Evolutionary conservation across 2,888 invertebrate species (phyloP).

Genomic region (Drosophila pseudotakahashii): DNA sequence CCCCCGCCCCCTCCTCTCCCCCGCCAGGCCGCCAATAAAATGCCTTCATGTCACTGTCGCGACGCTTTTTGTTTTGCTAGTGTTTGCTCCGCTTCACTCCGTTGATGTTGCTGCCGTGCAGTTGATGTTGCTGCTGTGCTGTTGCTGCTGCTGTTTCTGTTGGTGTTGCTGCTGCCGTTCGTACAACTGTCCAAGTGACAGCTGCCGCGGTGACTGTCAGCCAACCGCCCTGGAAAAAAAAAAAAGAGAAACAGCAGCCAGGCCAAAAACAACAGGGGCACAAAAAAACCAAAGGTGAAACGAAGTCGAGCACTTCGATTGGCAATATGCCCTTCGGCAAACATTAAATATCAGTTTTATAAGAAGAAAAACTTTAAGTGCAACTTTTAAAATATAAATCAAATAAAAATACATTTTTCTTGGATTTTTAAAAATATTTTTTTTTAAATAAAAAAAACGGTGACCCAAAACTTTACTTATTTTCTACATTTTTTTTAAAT

Average conservation of each 20-base stretch:
- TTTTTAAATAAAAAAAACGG: too few relatives aligned
- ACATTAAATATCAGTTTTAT: neutral
- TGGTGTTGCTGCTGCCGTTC: constrained; percentile 53
- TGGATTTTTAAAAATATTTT: too few relatives aligned
- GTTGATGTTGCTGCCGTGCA: constrained; percentile 23
- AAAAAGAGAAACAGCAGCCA: constrained; percentile 1
- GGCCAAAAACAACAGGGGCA: constrained; percentile 37
- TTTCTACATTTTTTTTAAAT: too few relatives aligned
- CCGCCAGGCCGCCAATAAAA: constrained; percentile 18
- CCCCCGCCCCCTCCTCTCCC: too few relatives aligned
- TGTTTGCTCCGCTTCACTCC: constrained; percentile 70
- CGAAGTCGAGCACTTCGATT: neutral
- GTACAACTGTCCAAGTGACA: constrained; percentile 80
- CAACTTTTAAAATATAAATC: neutral
- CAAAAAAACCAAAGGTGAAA: constrained; percentile 27
- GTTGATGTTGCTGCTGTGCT: constrained; percentile 34
- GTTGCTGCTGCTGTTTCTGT: constrained; percentile 16
- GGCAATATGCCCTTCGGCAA: constrained; percentile 1
- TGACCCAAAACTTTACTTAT: too few relatives aligned
- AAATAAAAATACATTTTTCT: too few relatives aligned
- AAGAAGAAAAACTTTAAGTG: neutral
- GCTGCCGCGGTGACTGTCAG: constrained; percentile 77
- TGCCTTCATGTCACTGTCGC: constrained; percentile 50
- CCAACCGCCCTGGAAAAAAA: constrained; percentile 26
- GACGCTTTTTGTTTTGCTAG: constrained; percentile 63